Conservation (phyloP, 2,888 invertebrate genomes). For the Caenorhabditis sp. region DNA sequence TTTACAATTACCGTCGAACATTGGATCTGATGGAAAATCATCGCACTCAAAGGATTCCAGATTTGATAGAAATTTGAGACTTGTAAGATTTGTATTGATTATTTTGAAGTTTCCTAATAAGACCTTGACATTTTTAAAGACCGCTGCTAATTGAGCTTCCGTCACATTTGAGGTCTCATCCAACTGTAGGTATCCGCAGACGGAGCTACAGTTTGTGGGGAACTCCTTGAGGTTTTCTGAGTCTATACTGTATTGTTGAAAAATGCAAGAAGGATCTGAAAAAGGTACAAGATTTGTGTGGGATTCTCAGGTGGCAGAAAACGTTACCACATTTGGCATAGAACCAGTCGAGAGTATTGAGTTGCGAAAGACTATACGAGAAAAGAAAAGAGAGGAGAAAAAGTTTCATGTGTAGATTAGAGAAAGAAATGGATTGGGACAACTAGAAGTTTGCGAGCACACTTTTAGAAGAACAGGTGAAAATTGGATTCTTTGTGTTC, state of each 20-base stretch:
- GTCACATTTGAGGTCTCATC: background rate
- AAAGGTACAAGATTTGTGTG: no score
- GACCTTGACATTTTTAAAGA: background rate
- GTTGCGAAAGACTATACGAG: background rate
- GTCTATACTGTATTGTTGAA: background rate
- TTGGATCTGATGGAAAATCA: background rate
- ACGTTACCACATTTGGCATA: background rate
- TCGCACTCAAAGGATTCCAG: conserved; percentile 11
- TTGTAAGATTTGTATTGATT: background rate
- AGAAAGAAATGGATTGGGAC: background rate
- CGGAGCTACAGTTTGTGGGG: background rate
- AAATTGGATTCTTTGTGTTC: no score
- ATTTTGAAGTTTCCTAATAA: background rate
- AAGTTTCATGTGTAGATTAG: background rate
- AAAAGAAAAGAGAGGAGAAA: background rate
- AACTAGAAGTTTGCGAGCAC: no score
- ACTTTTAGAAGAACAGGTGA: no score
- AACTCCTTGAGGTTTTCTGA: background rate
- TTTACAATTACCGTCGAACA: no score
- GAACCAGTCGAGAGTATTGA: background rate
- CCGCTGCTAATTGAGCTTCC: background rate
- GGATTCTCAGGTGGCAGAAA: background rate
- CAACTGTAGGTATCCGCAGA: background rate
- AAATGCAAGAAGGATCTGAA: background rate
- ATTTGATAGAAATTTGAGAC: background rate